phyloP scores from a whole-genome alignment of 92 coral and sea anemone genomes.

The Desmophyllum pertusum region DNA sequence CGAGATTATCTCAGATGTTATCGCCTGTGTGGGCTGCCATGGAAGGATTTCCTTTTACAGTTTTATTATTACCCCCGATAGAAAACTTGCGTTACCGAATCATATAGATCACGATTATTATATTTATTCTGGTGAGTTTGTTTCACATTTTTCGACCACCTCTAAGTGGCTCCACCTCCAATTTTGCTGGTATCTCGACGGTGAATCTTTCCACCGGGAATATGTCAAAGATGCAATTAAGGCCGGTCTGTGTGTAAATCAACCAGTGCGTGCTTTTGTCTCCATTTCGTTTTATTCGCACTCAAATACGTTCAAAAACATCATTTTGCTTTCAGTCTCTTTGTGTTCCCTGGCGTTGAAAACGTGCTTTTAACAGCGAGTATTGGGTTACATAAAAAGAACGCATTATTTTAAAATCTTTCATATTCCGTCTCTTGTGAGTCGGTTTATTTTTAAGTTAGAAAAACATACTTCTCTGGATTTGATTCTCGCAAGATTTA shows the following conservation, averaged over 20 bases:
- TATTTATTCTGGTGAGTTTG: slow-evolving; percentile 14
- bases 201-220: slow-evolving; percentile 16
- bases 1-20: slow-evolving; percentile 35
- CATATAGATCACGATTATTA: neutral
- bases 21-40: slow-evolving; percentile 35
- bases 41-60: neutral
- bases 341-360: slow-evolving; percentile 44
- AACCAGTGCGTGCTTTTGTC: slow-evolving; percentile 33
- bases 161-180: neutral
- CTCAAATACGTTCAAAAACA: slow-evolving; percentile 26
- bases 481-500: slow-evolving; percentile 25
- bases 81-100: slow-evolving; percentile 30
- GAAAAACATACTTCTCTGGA: slow-evolving; percentile 39
- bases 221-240: slow-evolving; percentile 25
- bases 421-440: slow-evolving; percentile 14
- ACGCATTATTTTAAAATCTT: slow-evolving; percentile 32
- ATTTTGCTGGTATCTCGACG: slow-evolving; percentile 9
- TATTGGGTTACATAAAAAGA: slow-evolving; percentile 45
- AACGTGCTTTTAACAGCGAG: slow-evolving; percentile 49
- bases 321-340: slow-evolving; percentile 35
- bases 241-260: slow-evolving; percentile 3
- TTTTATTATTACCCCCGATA: slow-evolving; percentile 5
- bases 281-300: slow-evolving; percentile 13
- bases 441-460: slow-evolving; percentile 37
- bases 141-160: neutral